phyloP scores from a whole-genome alignment of 30 jellyfish, hydroid and myxozoan genomes.

The Clytia hemisphaerica region DNA sequence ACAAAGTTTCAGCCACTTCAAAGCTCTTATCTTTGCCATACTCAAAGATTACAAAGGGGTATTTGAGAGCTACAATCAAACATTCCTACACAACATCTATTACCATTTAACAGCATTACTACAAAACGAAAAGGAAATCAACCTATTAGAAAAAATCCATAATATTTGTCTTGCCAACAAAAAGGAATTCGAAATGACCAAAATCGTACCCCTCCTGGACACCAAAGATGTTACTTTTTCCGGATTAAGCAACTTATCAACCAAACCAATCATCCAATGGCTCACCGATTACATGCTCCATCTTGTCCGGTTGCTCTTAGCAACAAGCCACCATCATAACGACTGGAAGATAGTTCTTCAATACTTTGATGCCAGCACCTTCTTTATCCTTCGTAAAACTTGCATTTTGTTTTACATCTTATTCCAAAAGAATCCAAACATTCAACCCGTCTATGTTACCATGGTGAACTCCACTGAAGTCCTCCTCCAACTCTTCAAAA shows the following conservation, averaged over 20 bases:
- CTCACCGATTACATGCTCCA: slow-evolving; percentile 47
- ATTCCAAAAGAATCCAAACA: slow-evolving; percentile 41
- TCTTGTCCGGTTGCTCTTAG: slow-evolving; percentile 35
- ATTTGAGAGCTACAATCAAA: slow-evolving; percentile 26
- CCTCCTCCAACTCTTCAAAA: slow-evolving; percentile 40
- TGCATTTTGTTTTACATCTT: slow-evolving; percentile 39
- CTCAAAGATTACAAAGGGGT: slow-evolving; percentile 40
- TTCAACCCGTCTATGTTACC: slow-evolving; percentile 40
- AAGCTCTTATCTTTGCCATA: neutral
- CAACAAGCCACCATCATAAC: slow-evolving; percentile 23
- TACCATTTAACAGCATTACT: slow-evolving; percentile 25
- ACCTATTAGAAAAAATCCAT: slow-evolving; percentile 19
- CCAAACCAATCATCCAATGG: slow-evolving; percentile 64
- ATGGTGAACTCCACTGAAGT: slow-evolving; percentile 44
- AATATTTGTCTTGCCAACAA: slow-evolving; percentile 29
- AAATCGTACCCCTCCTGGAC: slow-evolving; percentile 42
- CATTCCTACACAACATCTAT: slow-evolving; percentile 34
- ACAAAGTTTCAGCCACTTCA: neutral
- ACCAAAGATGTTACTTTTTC: slow-evolving; percentile 22
- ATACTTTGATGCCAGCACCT: slow-evolving; percentile 8
- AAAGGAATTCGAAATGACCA: slow-evolving; percentile 42
- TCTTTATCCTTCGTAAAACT: slow-evolving; percentile 31
- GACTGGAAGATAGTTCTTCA: slow-evolving; percentile 28
- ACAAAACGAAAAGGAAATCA: slow-evolving; percentile 45
- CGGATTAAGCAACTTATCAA: slow-evolving; percentile 10